phyloP scores from a whole-genome alignment of 2,113 vertebrate genomes.

The Onychostoma macrolepis region DNA sequence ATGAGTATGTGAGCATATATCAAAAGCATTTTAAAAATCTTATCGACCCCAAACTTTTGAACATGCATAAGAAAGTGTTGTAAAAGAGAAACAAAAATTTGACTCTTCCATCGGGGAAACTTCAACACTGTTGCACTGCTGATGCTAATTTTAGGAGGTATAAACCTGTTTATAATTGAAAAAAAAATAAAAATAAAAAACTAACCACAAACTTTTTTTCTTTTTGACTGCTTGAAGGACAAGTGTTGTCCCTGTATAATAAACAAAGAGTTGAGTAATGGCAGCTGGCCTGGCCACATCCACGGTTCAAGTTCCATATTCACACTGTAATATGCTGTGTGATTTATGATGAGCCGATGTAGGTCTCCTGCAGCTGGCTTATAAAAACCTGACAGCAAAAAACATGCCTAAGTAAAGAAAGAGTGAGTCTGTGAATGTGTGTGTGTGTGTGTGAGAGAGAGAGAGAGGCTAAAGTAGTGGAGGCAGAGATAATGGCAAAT shows the following conservation, averaged over 20 bases:
- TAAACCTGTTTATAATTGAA: background rate
- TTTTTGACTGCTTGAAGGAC: constrained; percentile 15
- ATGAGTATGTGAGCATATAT: too few species aligned
- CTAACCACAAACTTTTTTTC: background rate
- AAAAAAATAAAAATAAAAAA: background rate
- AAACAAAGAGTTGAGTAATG: constrained; percentile 41
- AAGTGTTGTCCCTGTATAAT: constrained; percentile 20
- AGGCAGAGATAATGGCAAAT: constrained; percentile 45
- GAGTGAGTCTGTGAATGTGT: background rate
- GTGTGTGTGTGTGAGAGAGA: constrained; percentile 19
- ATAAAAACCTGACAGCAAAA: constrained; percentile 50
- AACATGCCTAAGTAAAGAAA: constrained; percentile 22
- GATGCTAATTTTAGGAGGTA: background rate
- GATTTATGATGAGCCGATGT: constrained; percentile 46
- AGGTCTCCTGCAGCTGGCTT: constrained; percentile 53
- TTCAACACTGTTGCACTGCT: too few species aligned
- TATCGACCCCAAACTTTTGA: too few species aligned
- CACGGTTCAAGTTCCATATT: constrained; percentile 49
- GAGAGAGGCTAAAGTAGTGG: constrained; percentile 16
- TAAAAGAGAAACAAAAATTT: too few species aligned
- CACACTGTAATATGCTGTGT: constrained; percentile 40
- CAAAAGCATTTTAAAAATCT: too few species aligned
- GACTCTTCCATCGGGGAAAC: too few species aligned
- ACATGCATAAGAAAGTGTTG: too few species aligned
- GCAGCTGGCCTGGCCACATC: constrained; percentile 17